phyloP scores from a whole-genome alignment of 2,113 vertebrate genomes.

The Shinisaurus crocodilurus region DNA sequence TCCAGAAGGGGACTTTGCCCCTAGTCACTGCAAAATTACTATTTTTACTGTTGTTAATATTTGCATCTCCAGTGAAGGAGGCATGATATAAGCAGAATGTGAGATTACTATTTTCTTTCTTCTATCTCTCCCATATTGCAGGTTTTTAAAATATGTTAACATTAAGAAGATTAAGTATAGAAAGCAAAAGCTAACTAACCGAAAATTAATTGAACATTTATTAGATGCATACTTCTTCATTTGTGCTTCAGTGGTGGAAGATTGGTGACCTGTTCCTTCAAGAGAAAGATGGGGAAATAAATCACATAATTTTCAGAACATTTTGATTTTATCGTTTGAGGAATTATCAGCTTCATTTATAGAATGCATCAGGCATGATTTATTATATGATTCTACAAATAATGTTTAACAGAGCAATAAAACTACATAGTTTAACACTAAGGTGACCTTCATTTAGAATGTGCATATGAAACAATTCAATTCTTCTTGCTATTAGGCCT shows the following conservation, averaged over 20 bases:
- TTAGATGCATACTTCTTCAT: constrained; percentile 40
- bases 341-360: constrained; percentile 63
- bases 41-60: constrained; percentile 26
- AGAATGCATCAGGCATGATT: constrained; percentile 46
- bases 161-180: constrained; percentile 40
- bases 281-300: constrained; percentile 41
- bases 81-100: constrained; percentile 26
- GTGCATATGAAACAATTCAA: constrained; percentile 12
- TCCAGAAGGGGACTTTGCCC: background rate
- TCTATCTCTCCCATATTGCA: constrained; percentile 29
- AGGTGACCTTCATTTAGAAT: constrained; percentile 54
- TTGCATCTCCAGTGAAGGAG: constrained; percentile 30
- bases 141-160: constrained; percentile 20
- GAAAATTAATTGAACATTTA: constrained; percentile 50
- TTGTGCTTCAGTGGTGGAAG: constrained; percentile 34
- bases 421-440: constrained; percentile 36
- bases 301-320: constrained; percentile 45
- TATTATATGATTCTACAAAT: constrained; percentile 57
- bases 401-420: constrained; percentile 57
- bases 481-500: constrained; percentile 16
- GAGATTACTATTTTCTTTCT: background rate
- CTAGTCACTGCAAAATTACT: background rate
- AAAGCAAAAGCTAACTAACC: constrained; percentile 34
- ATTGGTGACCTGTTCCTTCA: constrained; percentile 20
- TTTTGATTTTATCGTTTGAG: constrained; percentile 64